Percentiles rank a stretch among this genome's conserved stretches.
phyloP scores from a whole-genome alignment of 2,113 vertebrate species.

The Empidonax traillii region DNA sequence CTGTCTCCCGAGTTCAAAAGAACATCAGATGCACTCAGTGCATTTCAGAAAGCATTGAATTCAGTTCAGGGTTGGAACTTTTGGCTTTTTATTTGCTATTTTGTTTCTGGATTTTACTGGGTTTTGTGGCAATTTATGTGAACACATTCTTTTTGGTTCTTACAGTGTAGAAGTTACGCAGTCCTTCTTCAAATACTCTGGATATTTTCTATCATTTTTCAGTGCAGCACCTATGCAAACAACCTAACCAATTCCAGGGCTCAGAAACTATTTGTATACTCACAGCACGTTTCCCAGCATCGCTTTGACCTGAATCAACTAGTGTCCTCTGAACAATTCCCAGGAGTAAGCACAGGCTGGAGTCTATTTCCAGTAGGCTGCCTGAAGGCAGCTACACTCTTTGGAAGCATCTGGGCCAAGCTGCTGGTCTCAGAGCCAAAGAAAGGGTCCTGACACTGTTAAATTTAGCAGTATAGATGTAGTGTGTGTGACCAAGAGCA shows the following conservation, averaged over 20 bases:
- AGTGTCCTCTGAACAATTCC: not conserved
- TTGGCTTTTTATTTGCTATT: not conserved
- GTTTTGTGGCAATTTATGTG: not conserved
- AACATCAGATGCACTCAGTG: not conserved
- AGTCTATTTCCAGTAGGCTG: not conserved
- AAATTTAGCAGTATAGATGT: constrained; percentile 3
- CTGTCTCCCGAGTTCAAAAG: constrained; percentile 26
- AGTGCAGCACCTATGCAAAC: not conserved
- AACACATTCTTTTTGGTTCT: not conserved
- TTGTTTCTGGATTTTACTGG: not conserved
- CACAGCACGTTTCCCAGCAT: not conserved
- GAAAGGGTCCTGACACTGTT: not conserved
- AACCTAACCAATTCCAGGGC: not conserved
- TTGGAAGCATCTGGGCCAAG: not conserved
- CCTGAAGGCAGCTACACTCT: not conserved
- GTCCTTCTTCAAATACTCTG: accelerated
- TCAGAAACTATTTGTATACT: not conserved
- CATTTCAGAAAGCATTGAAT: not conserved
- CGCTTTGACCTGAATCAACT: not conserved
- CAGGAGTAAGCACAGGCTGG: not conserved
- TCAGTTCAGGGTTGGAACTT: not conserved
- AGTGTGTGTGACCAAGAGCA: not conserved
- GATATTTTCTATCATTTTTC: not conserved
- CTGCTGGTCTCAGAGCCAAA: not conserved
- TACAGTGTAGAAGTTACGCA: not conserved